Base-by-base conservation (phyloP, 2,113 vertebrate species). In the Ptyas mucosa region DNA sequence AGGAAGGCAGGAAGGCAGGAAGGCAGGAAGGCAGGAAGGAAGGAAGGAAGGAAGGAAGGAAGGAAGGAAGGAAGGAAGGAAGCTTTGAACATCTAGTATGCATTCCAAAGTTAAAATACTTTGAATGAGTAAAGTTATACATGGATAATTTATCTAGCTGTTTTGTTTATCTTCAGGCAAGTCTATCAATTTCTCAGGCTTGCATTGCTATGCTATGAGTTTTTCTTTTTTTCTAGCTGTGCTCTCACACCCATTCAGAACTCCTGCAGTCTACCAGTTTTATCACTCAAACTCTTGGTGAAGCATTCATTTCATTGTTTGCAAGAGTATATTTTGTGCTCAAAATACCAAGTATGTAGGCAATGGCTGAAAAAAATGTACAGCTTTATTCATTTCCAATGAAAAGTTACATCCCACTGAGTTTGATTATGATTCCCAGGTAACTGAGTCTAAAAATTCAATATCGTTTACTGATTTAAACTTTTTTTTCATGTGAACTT, bases 141-240 rank as follows among this genome's bases (percentile, higher is more conserved):
- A 57, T 85, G 64, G 64, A 52, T 64, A 92, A 43, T 85, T 85
- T 58, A 57, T 89, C 39, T 53, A 92, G 87, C 85, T 92, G 43
- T 92, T 85, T 89, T 52, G n/a, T 51, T 75, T 89, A 57, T 55
- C 18, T 69, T 39, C 23, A 75, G 64, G 91, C 87, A 89, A 85
- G 29, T 92, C 43, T 43, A 85, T 49, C 52, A 57, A n/a, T 43
- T 21, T 57, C 43, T 49, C 64, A 55, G 87, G 46, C 18, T n/a
- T 49, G 20, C n/a, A 54, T 89, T 88, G n/a, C 26, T 89, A 61
- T 26, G 24, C 58, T 61, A 61, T 29, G 24, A 8, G 58, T 10
- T 61, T 24, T 24, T 61, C 26, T 85, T 39, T 89, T 52, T 92
- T 89, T 89, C 61, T 39, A 92, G 88, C 58, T 92, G 64, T 92